A percentile compares a stretch with the other conserved stretches of the same genome.
phyloP scores from a whole-genome alignment of 2,797 vertebrate genomes.

The Streptopelia turtur region DNA sequence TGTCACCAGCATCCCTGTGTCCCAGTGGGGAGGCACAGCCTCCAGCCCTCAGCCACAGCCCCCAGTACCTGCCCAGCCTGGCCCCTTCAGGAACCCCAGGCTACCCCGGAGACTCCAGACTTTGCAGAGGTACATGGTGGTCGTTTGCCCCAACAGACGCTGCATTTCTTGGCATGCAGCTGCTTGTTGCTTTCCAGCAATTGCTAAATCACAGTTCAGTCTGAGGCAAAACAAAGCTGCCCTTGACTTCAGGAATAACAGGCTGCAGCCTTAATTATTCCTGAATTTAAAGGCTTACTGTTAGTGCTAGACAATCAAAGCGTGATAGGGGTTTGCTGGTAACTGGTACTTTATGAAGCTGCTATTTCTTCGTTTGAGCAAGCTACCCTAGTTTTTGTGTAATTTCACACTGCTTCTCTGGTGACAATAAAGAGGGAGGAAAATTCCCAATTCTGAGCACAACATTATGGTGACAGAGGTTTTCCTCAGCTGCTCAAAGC shows the following conservation, averaged over 20 bases:
- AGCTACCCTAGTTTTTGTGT: neutral
- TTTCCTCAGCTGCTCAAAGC: neutral
- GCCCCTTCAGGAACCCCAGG: rapidly evolving
- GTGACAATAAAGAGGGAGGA: neutral
- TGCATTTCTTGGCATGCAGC: neutral
- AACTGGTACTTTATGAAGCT: neutral
- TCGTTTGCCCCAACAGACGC: neutral
- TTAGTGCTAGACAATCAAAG: neutral
- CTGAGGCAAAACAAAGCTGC: slow-evolving; percentile 46
- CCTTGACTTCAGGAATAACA: slow-evolving; percentile 38
- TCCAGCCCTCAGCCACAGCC: neutral
- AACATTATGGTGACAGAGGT: neutral
- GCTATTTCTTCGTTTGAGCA: neutral
- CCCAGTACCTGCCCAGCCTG: rapidly evolving
- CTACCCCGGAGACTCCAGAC: rapidly evolving
- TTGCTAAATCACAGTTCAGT: slow-evolving; percentile 1
- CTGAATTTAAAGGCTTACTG: slow-evolving; percentile 41
- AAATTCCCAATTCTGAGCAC: neutral
- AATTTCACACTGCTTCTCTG: neutral
- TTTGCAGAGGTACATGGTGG: rapidly evolving
- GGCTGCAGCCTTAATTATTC: slow-evolving; percentile 39
- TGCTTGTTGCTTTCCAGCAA: slow-evolving; percentile 30
- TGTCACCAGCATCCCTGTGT: no score
- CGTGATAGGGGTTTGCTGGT: neutral
- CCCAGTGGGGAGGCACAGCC: rapidly evolving